Evolutionary conservation across 2,797 vertebrate species (phyloP), one percentile per base, ranked within the genome.

Genomic region (Gouania willdenowi): DNA sequence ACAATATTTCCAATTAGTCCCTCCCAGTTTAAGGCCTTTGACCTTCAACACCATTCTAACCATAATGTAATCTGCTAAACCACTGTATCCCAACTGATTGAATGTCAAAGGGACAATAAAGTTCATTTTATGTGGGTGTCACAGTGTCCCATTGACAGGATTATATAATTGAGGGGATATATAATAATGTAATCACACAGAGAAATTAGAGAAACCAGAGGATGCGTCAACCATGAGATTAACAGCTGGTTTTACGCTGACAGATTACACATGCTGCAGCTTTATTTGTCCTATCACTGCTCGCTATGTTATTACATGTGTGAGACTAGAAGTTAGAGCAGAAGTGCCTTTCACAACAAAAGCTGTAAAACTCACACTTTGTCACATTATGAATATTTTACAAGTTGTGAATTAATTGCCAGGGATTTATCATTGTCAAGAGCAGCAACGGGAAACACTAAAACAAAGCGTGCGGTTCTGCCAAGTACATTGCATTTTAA

Each of bases 131-230:
- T 19, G 39, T 48, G 51, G 62, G 50, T 17, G 33, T 52, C 33
- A 46, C 58, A 43, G 58, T 67, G 70, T 82, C 59, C 70, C 47
- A 71, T 75, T 85, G 81, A 85, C 65, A 60, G 67, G 83, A 84
- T 86, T 87, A 84, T 66, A 60, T 50, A 68, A 75, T 67, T 31
- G 40, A 75, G 35, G 51, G 58, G 32, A n/a, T n/a, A n/a, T 62
- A 74, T 71, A 81, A 73, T 67, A 77, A 71, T 68, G 73, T 83
- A 84, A 87, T 82, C 79, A 77, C 53, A 37, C 42, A 32, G 53
- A 49, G 55, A 71, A 84, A 79, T 75, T 56, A 79, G 60, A 79
- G 56, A 59, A 52, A 59, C 41, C 31, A 49, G 37, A 39, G 48
- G 54, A 58, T 41, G 12, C 36, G 38, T n/a, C 14, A 40, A 36